Evolutionary conservation across 1,140 invertebrate species (phyloP).

Genomic region (Lamellibrachia luymesi): DNA sequence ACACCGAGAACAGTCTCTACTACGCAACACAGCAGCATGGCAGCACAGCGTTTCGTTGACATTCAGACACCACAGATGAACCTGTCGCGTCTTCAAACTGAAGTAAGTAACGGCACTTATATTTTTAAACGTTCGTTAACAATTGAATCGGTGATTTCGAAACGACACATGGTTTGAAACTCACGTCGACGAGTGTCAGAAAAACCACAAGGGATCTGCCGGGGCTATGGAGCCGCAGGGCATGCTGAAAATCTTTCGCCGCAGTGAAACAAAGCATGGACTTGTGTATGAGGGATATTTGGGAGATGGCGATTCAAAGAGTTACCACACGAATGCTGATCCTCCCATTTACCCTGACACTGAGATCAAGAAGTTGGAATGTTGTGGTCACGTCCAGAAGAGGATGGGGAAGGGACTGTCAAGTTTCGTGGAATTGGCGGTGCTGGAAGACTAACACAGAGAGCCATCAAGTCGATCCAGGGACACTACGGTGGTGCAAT

Average conservation of each 20-base stretch:
- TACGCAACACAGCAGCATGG: too few species aligned
- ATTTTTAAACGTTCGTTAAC: too few species aligned
- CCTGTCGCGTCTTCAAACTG: too few species aligned
- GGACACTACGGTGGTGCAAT: conserved; percentile 10
- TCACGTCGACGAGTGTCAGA: conserved; percentile 1
- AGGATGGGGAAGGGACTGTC: not conserved
- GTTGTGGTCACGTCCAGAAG: not conserved
- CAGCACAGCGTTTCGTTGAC: too few species aligned
- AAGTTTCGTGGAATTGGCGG: conserved; percentile 8
- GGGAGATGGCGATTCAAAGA: too few species aligned
- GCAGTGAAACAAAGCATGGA: conserved; percentile 7
- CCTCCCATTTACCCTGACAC: not conserved
- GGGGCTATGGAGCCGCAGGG: not conserved
- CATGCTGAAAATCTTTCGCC: not conserved
- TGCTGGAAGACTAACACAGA: conserved; percentile 6
- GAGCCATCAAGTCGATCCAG: not conserved
- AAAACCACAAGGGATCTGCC: not conserved
- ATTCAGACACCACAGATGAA: too few species aligned
- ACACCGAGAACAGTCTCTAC: too few species aligned
- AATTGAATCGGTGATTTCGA: too few species aligned
- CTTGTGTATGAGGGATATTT: not conserved
- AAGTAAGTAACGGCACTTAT: too few species aligned
- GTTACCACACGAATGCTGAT: too few species aligned
- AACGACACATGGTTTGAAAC: too few species aligned
- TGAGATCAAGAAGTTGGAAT: conserved; percentile 9